These are phyloP conservation scores for Endomychus coccineus DNA, from an alignment of 2,888 invertebrate species.

Conservation along the genomic window DNA sequence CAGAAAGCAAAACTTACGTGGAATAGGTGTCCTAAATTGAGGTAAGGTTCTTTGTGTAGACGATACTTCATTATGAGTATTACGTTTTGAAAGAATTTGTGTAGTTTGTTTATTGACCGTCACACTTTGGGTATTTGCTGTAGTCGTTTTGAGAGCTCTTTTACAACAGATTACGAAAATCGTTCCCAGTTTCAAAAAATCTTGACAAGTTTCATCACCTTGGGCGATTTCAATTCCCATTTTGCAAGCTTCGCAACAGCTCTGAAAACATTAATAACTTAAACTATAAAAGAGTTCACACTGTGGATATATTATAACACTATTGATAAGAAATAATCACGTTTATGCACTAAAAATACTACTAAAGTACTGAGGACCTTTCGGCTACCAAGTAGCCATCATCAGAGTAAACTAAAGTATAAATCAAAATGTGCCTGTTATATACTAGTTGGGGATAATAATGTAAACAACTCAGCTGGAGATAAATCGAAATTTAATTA, in stretches of 20 bases:
- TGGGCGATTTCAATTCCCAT: conserved; percentile 55
- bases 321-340: no score
- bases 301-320: neutral
- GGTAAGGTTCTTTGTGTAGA: no score
- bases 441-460: no score
- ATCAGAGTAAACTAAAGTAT: no score
- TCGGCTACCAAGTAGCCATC: no score
- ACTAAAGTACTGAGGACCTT: no score
- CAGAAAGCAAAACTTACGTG: conserved; percentile 10
- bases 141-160: conserved; percentile 35
- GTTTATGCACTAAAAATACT: no score
- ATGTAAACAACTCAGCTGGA: no score
- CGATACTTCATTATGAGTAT: no score
- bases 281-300: neutral
- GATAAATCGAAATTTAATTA: no score
- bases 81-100: no score
- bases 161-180: conserved; percentile 60
- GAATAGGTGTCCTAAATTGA: conserved; percentile 5
- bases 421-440: no score
- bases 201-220: conserved; percentile 50
- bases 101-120: conserved; percentile 11
- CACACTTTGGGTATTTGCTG: conserved; percentile 21
- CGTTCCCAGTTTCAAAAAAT: conserved; percentile 49
- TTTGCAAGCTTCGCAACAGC: conserved; percentile 59
- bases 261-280: conserved; percentile 32